Evolutionary conservation across 1,140 invertebrate genomes (phyloP).

Genomic region (Thaumetopoea pityocampa): DNA sequence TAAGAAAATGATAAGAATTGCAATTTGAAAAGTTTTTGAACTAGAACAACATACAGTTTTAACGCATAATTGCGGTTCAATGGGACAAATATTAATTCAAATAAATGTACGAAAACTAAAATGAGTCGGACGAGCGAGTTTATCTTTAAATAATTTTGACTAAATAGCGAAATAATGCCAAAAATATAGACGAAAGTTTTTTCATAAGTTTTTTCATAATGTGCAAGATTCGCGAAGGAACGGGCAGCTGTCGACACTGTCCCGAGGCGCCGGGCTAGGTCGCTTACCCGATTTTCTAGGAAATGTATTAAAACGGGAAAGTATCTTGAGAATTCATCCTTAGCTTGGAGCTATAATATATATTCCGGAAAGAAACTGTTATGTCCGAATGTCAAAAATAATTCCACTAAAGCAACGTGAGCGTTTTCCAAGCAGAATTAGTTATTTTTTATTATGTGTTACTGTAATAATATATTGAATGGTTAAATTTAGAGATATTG

Average conservation of each 20-base stretch:
- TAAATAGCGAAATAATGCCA: slow-evolving; percentile 47
- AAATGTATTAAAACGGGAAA: slow-evolving; percentile 69
- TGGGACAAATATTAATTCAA: too few species aligned
- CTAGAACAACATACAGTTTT: too few species aligned
- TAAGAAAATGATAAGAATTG: not conserved
- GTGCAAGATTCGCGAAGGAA: slow-evolving; percentile 44
- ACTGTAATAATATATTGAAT: too few species aligned
- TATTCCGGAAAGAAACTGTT: slow-evolving; percentile 46
- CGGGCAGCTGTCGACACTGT: slow-evolving; percentile 61
- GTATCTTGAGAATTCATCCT: slow-evolving; percentile 65
- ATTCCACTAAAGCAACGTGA: slow-evolving; percentile 7
- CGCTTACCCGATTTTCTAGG: slow-evolving; percentile 44
- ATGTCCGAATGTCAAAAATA: slow-evolving; percentile 8
- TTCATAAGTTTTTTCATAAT: too few species aligned
- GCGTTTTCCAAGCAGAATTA: too few species aligned
- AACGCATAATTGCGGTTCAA: too few species aligned
- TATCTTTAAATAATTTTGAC: slow-evolving; percentile 42
- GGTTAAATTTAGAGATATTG: too few species aligned
- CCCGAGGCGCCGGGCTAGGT: slow-evolving; percentile 34
- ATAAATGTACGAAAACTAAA: too few species aligned
- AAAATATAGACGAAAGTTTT: slow-evolving; percentile 68
- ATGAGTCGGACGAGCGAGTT: slow-evolving; percentile 11
- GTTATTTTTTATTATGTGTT: too few species aligned
- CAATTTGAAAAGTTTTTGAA: not conserved
- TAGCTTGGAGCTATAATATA: slow-evolving; percentile 47